phyloP scores from a whole-genome alignment of 2,888 invertebrate species.

The Hybos culiciformis region DNA sequence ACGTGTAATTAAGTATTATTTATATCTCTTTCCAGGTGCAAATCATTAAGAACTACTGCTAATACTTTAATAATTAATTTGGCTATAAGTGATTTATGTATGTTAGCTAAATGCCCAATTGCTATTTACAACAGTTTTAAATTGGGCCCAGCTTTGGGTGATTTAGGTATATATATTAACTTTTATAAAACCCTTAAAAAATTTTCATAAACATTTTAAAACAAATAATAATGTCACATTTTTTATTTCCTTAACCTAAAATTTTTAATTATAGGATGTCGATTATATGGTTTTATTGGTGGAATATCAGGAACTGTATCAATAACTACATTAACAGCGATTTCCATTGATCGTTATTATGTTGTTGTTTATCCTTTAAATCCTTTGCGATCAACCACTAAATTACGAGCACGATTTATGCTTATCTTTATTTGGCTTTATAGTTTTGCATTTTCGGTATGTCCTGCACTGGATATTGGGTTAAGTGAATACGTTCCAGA shows the following conservation, averaged over 20 bases:
- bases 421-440: slow-evolving; percentile 59
- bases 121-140: slow-evolving; percentile 62
- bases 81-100: slow-evolving; percentile 59
- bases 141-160: slow-evolving; percentile 58
- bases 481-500: slow-evolving; percentile 69
- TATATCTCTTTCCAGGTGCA: slow-evolving; percentile 42
- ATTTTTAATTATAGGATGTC: slow-evolving; percentile 47
- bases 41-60: slow-evolving; percentile 56
- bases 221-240: background rate
- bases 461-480: slow-evolving; percentile 55
- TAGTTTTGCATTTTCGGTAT: slow-evolving; percentile 50
- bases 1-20: too few species aligned
- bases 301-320: slow-evolving; percentile 69
- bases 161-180: slow-evolving; percentile 42
- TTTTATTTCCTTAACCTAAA: background rate
- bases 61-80: slow-evolving; percentile 62
- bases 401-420: slow-evolving; percentile 45
- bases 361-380: slow-evolving; percentile 68
- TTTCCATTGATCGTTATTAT: slow-evolving; percentile 68
- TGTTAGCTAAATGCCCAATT: slow-evolving; percentile 57
- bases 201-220: background rate
- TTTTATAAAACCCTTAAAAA: background rate
- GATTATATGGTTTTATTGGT: slow-evolving; percentile 65
- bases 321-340: slow-evolving; percentile 65
- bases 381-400: slow-evolving; percentile 47